A percentile compares a stretch with the other conserved stretches of the same genome.
Conservation (phyloP, 2,113 vertebrate species). For the Oncorhynchus keta region DNA sequence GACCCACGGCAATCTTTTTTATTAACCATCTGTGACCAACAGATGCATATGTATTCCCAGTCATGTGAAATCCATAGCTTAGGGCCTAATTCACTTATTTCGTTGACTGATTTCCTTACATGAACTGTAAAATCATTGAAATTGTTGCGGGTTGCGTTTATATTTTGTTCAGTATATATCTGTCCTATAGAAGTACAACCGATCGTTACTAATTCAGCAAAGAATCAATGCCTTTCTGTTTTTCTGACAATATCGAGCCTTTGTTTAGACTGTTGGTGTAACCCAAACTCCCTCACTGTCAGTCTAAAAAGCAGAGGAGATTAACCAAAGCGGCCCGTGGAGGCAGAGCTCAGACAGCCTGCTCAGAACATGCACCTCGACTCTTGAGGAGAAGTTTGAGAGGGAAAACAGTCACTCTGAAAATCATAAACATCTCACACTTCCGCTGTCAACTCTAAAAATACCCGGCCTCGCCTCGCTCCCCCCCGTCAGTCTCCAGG, state of each 20-base stretch:
- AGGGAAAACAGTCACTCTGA: constrained; percentile 36
- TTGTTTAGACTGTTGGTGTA: too few species aligned
- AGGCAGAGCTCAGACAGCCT: constrained; percentile 5
- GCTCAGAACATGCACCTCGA: constrained; percentile 23
- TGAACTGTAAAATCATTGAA: too few species aligned
- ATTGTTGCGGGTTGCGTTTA: too few species aligned
- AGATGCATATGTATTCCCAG: too few species aligned
- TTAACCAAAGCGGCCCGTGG: neutral
- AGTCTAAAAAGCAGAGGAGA: neutral
- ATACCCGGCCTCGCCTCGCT: constrained; percentile 30
- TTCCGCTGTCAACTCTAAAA: constrained; percentile 65
- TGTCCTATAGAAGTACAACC: neutral
- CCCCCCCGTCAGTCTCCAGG: constrained; percentile 46
- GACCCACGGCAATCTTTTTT: too few species aligned
- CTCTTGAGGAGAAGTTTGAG: constrained; percentile 33
- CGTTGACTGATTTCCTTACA: too few species aligned
- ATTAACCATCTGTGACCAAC: too few species aligned
- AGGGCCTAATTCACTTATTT: too few species aligned
- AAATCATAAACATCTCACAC: constrained; percentile 61
- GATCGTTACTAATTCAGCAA: constrained; percentile 59
- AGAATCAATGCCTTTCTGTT: constrained; percentile 51
- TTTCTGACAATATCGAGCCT: constrained; percentile 13
- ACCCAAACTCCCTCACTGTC: neutral
- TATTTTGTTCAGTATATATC: too few species aligned
- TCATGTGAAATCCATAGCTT: too few species aligned